phyloP scores from a whole-genome alignment of 1,140 invertebrate species.

The Spodoptera litura region DNA sequence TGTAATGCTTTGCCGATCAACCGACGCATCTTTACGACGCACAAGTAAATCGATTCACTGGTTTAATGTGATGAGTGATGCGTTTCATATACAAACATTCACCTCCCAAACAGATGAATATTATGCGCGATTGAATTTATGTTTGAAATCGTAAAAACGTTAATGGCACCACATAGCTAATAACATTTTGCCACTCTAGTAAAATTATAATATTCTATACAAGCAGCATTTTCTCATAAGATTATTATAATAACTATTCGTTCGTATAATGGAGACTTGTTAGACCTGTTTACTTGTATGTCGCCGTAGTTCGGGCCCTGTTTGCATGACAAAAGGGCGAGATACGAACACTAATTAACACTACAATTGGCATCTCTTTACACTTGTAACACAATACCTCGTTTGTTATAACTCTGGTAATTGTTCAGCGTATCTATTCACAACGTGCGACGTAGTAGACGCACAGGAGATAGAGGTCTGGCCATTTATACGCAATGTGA shows the following conservation, averaged over 20 bases:
- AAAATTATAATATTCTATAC: background rate
- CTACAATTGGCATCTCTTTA: slow-evolving; percentile 36
- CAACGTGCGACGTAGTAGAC: slow-evolving; percentile 13
- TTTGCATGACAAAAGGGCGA: slow-evolving; percentile 43
- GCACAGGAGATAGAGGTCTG: slow-evolving; percentile 1
- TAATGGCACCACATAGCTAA: slow-evolving; percentile 24
- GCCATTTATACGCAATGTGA: slow-evolving; percentile 15
- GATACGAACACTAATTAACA: slow-evolving; percentile 33
- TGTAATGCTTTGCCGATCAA: slow-evolving; percentile 7
- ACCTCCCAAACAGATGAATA: slow-evolving; percentile 1
- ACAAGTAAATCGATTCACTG: background rate
- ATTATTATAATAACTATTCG: background rate
- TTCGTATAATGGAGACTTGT: background rate
- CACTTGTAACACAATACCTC: slow-evolving; percentile 36
- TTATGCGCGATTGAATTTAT: slow-evolving; percentile 20
- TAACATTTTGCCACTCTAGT: background rate
- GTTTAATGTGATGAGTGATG: background rate
- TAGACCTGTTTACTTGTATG: slow-evolving; percentile 6
- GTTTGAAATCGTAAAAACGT: slow-evolving; percentile 28
- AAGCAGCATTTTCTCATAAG: slow-evolving; percentile 7
- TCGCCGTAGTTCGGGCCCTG: background rate
- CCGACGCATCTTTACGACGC: background rate
- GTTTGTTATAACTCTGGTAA: slow-evolving; percentile 4
- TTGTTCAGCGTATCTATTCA: slow-evolving; percentile 27
- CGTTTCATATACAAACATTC: background rate